Percentiles rank a stretch among this genome's conserved stretches.
These are phyloP conservation scores for Drosophila dives DNA, from an alignment of 2,888 invertebrate species.

Conservation along the genomic window DNA sequence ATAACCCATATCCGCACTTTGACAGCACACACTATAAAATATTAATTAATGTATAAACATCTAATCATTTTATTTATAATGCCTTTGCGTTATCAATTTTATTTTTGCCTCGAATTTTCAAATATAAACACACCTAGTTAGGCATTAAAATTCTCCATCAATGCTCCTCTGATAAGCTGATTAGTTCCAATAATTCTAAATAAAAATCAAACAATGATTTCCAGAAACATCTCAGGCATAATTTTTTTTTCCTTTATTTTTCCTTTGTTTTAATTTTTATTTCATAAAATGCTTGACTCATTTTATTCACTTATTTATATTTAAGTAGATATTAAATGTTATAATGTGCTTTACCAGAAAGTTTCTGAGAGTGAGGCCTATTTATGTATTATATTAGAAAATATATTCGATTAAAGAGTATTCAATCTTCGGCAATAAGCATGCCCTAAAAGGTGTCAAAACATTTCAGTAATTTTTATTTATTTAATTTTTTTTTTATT, in stretches of 20 bases:
- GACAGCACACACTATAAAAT: not conserved
- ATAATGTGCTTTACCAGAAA: too few relatives aligned
- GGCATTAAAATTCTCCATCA: accelerated
- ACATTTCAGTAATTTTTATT: not conserved
- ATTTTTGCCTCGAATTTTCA: too few relatives aligned
- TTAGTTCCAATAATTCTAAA: not conserved
- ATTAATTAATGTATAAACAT: not conserved
- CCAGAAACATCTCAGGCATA: not conserved
- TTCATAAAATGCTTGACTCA: too few relatives aligned
- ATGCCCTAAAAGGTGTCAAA: constrained; percentile 8
- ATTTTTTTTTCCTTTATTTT: not conserved
- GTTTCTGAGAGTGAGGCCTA: too few relatives aligned
- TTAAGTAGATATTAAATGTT: too few relatives aligned
- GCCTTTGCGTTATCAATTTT: not conserved
- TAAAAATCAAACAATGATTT: not conserved
- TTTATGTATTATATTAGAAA: too few relatives aligned
- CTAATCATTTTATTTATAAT: not conserved
- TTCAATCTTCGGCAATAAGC: not conserved
- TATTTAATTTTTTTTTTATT: not conserved
- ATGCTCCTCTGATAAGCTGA: not conserved
- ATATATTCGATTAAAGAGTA: not conserved
- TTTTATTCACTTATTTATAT: too few relatives aligned
- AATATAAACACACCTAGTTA: not conserved
- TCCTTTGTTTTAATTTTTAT: too few relatives aligned
- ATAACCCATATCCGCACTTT: not conserved